A percentile compares a stretch with the other conserved stretches of the same genome.
phyloP scores from a whole-genome alignment of 2,113 vertebrate genomes.

The Andinoacara biseriatus region DNA sequence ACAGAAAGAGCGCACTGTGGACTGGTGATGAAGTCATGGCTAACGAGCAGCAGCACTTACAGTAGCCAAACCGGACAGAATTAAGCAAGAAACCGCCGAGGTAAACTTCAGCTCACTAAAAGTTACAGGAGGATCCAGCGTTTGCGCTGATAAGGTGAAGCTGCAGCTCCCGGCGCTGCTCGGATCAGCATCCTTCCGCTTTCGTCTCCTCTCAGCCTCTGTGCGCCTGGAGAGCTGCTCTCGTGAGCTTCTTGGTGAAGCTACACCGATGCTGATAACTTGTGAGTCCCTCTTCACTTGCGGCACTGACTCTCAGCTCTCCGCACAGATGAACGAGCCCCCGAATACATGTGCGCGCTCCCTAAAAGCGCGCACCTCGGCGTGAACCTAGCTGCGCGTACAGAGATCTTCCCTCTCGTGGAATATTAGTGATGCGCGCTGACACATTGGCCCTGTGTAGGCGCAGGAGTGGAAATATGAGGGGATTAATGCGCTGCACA shows the following conservation, averaged over 20 bases:
- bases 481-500: not conserved
- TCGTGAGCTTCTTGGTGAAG: not conserved
- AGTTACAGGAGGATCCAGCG: constrained; percentile 49
- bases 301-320: constrained; percentile 32
- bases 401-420: not conserved
- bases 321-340: constrained; percentile 17
- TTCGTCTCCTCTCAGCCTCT: not conserved
- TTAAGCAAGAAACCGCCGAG: not conserved
- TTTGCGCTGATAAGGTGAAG: constrained; percentile 21
- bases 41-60: not conserved
- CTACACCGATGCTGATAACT: constrained; percentile 38
- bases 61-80: too few species aligned
- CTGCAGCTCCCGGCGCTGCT: constrained; percentile 25
- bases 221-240: not conserved
- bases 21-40: constrained; percentile 57
- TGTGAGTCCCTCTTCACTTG: constrained; percentile 29
- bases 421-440: not conserved
- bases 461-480: constrained; percentile 16
- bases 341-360: constrained; percentile 46
- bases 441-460: constrained; percentile 14
- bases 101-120: constrained; percentile 41
- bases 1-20: constrained; percentile 64
- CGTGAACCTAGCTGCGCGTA: constrained; percentile 2
- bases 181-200: constrained; percentile 54
- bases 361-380: constrained; percentile 45